Evolutionary conservation across 2,888 invertebrate species (phyloP).

Genomic region (Caenorhabditis sp.): DNA sequence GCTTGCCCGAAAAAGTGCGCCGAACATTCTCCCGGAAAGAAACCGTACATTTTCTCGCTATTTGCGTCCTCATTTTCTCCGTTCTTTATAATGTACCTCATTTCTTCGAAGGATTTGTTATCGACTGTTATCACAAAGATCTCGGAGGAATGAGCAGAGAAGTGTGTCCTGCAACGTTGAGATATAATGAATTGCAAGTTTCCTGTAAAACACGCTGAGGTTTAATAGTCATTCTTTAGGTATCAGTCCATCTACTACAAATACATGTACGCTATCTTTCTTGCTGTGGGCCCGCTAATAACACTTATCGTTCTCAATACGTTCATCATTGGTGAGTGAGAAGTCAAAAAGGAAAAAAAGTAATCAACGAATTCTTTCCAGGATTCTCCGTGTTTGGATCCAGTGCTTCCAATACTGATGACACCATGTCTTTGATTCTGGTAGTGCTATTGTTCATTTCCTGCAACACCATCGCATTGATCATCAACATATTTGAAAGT

Average conservation of each 20-base stretch:
- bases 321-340: slow-evolving; percentile 78
- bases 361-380: slow-evolving; percentile 27
- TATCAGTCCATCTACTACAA: slow-evolving; percentile 80
- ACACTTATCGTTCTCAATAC: slow-evolving; percentile 79
- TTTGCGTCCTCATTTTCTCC: slow-evolving; percentile 76
- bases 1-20: slow-evolving; percentile 74
- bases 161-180: slow-evolving; percentile 78
- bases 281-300: slow-evolving; percentile 82
- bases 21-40: slow-evolving; percentile 67
- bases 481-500: slow-evolving; percentile 82
- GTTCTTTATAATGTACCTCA: slow-evolving; percentile 82
- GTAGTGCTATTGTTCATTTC: slow-evolving; percentile 83
- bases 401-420: slow-evolving; percentile 62
- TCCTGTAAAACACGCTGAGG: background rate
- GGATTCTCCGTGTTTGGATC: slow-evolving; percentile 71
- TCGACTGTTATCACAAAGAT: slow-evolving; percentile 80
- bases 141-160: slow-evolving; percentile 75
- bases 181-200: slow-evolving; percentile 77
- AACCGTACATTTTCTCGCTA: slow-evolving; percentile 65
- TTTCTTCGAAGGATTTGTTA: slow-evolving; percentile 80
- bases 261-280: slow-evolving; percentile 81
- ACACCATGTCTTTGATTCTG: slow-evolving; percentile 78
- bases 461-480: slow-evolving; percentile 82
- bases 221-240: slow-evolving; percentile 43
- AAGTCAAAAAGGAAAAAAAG: background rate